Evolutionary conservation across 2,113 vertebrate species (phyloP).

Genomic region (Notothenia rossii): DNA sequence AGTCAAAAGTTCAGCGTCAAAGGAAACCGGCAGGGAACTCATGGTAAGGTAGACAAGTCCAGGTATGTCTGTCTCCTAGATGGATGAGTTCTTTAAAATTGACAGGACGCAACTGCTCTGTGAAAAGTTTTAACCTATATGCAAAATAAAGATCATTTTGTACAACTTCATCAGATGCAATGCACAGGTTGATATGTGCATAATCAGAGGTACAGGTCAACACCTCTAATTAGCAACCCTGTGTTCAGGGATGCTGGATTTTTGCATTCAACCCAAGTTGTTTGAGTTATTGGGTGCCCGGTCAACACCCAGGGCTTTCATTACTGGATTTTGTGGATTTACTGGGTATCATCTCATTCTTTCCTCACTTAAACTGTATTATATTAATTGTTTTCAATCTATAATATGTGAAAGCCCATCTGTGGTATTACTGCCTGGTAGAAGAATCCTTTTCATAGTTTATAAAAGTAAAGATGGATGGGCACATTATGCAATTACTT

Average conservation of each 20-base stretch:
- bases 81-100: neutral
- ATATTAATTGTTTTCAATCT: neutral
- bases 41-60: constrained; percentile 8
- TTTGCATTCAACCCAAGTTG: neutral
- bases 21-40: constrained; percentile 42
- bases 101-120: neutral
- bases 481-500: neutral
- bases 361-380: neutral
- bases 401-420: neutral
- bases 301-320: neutral
- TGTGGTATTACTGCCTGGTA: neutral
- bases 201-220: neutral
- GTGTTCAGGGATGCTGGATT: neutral
- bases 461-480: neutral
- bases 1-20: constrained; percentile 75
- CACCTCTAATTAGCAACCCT: too few species aligned
- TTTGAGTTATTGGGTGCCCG: neutral
- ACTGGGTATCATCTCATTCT: neutral
- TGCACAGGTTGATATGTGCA: neutral
- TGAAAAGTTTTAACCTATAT: too few species aligned
- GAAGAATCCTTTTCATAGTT: neutral
- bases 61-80: constrained; percentile 13
- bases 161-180: too few species aligned
- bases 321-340: neutral
- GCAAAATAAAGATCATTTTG: too few species aligned